Evolutionary conservation across 2,888 invertebrate species (phyloP).

Genomic region (Yponomeuta cagnagella): DNA sequence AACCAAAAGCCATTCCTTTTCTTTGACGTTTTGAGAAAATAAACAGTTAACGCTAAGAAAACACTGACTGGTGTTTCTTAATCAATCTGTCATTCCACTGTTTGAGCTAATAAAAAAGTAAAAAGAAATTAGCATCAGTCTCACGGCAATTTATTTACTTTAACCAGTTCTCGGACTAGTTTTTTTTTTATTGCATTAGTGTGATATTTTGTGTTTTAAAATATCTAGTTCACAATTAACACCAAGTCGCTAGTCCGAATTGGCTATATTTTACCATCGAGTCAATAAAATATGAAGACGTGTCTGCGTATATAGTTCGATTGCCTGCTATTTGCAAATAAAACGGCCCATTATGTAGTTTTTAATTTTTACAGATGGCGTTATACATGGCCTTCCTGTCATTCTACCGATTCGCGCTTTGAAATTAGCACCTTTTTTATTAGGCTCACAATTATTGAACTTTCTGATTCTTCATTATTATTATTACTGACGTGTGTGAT

Average conservation of each 20-base stretch:
- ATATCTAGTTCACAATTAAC: slow-evolving; percentile 14
- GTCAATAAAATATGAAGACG: slow-evolving; percentile 12
- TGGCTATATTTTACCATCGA: slow-evolving; percentile 1
- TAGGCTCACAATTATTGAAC: neutral
- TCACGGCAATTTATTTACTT: slow-evolving; percentile 11
- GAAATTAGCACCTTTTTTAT: slow-evolving; percentile 1
- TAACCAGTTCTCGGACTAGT: slow-evolving; percentile 10
- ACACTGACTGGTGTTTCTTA: slow-evolving; percentile 1
- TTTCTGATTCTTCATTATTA: neutral
- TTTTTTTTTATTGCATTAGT: neutral
- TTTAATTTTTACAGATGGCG: slow-evolving; percentile 1
- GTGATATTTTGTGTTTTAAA: slow-evolving; percentile 10
- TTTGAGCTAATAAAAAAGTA: neutral
- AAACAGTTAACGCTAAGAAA: neutral
- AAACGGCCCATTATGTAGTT: neutral
- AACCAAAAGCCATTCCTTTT: neutral
- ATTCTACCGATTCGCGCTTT: neutral
- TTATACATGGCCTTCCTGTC: neutral
- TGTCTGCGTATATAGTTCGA: neutral
- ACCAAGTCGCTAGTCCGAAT: slow-evolving; percentile 10
- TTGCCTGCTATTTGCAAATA: neutral
- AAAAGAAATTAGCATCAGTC: slow-evolving; percentile 6
- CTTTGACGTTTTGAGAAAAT: neutral
- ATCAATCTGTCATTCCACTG: slow-evolving; percentile 4
- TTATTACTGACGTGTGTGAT: neutral